Percentiles rank a stretch among this genome's conserved stretches.
phyloP scores from a whole-genome alignment of 2,113 vertebrate species.

The Apodemus sylvaticus region DNA sequence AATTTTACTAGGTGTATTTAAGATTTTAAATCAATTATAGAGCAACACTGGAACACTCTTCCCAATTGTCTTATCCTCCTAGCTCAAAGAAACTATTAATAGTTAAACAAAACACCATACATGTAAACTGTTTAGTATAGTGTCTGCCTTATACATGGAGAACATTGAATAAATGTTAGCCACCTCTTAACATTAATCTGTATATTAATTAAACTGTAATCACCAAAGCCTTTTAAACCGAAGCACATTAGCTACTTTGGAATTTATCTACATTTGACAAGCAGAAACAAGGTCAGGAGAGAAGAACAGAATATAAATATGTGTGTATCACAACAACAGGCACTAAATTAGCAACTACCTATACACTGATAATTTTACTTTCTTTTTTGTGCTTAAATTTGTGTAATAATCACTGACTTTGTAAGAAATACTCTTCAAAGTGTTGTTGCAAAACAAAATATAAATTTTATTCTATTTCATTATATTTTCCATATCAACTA shows the following conservation, averaged over 20 bases:
- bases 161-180: conserved; percentile 14
- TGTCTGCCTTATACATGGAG: neutral
- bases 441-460: conserved; percentile 5
- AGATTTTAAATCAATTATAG: conserved; percentile 51
- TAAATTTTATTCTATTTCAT: conserved; percentile 11
- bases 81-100: neutral
- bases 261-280: conserved; percentile 51
- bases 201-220: neutral
- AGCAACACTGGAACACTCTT: conserved; percentile 3
- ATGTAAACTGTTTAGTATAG: neutral
- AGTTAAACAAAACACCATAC: conserved; percentile 36
- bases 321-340: neutral
- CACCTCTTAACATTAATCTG: neutral
- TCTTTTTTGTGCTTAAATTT: neutral
- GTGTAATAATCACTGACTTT: neutral
- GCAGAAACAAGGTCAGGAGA: neutral
- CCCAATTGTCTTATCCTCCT: neutral
- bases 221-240: neutral
- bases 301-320: neutral
- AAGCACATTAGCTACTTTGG: neutral
- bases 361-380: neutral
- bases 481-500: conserved; percentile 7
- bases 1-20: conserved; percentile 38
- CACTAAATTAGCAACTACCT: neutral
- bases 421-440: conserved; percentile 35